Conservation (phyloP, 2,113 vertebrate genomes). For the Plecturocebus donacophilus region DNA sequence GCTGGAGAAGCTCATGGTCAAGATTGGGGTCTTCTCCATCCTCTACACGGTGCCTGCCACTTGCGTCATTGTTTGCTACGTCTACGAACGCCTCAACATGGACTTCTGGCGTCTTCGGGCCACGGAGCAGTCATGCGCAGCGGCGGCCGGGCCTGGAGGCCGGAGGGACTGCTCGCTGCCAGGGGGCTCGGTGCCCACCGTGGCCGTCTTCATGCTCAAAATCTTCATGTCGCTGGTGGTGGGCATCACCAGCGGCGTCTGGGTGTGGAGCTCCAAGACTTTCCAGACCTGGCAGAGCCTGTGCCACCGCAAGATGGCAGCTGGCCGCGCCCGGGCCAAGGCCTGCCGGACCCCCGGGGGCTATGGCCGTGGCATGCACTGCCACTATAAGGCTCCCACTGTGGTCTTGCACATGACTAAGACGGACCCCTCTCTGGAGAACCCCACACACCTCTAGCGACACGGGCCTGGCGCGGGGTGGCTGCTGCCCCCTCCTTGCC, state of each 20-base stretch:
- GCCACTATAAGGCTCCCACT: conserved; percentile 95
- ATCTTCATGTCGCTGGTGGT: conserved; percentile 99
- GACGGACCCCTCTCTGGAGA: conserved; percentile 94
- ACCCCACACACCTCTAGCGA: conserved; percentile 92
- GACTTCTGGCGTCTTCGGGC: conserved; percentile 95
- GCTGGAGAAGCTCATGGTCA: conserved; percentile 99
- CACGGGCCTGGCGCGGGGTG: background rate
- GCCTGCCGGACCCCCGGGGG: conserved; percentile 88
- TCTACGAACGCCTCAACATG: conserved; percentile 97
- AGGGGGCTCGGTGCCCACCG: conserved; percentile 91
- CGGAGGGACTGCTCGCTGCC: conserved; percentile 92
- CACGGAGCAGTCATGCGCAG: conserved; percentile 87
- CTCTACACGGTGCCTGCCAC: conserved; percentile 98
- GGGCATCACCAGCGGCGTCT: conserved; percentile 98
- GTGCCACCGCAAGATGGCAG: conserved; percentile 93
- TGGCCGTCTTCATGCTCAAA: conserved; percentile 99
- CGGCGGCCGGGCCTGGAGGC: conserved; percentile 82
- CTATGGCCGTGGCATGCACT: conserved; percentile 90
- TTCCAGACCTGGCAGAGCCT: conserved; percentile 98
- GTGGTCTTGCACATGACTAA: conserved; percentile 96
- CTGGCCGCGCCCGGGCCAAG: conserved; percentile 91
- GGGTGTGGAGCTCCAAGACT: conserved; percentile 99
- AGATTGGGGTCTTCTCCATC: conserved; percentile 97
- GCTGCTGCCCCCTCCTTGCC: background rate
- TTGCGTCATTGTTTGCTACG: conserved; percentile 97